phyloP scores from a whole-genome alignment of 2,797 vertebrate species.

The Chelonia mydas region DNA sequence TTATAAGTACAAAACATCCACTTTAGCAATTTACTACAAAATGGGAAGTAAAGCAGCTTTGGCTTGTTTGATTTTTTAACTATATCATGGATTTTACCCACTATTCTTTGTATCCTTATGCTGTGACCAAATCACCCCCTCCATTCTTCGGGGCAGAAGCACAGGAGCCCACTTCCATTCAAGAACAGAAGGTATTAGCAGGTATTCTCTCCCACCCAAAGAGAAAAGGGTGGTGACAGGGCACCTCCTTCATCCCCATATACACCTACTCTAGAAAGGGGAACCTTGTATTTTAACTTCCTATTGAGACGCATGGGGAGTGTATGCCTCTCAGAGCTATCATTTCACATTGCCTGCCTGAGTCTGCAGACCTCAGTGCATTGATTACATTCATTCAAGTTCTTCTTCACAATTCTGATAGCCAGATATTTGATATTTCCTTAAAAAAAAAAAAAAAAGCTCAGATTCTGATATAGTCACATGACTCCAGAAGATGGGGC shows the following conservation, averaged over 20 bases:
- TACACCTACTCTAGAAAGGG: neutral
- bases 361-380: neutral
- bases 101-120: neutral
- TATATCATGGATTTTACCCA: neutral
- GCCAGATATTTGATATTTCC: neutral
- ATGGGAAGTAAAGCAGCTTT: neutral
- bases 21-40: neutral
- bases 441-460: neutral
- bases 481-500: neutral
- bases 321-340: neutral
- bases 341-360: neutral
- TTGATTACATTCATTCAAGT: neutral
- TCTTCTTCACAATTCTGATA: neutral
- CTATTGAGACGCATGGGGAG: neutral
- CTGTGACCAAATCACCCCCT: neutral
- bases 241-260: neutral
- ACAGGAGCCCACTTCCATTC: too few species aligned
- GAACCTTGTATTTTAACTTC: neutral
- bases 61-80: too few species aligned
- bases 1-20: neutral
- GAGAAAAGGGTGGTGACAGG: neutral
- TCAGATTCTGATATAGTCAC: neutral
- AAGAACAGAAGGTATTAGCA: neutral
- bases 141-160: neutral
- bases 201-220: neutral